phyloP scores from a whole-genome alignment of 2,113 vertebrate species.

The Dasyprocta punctata region DNA sequence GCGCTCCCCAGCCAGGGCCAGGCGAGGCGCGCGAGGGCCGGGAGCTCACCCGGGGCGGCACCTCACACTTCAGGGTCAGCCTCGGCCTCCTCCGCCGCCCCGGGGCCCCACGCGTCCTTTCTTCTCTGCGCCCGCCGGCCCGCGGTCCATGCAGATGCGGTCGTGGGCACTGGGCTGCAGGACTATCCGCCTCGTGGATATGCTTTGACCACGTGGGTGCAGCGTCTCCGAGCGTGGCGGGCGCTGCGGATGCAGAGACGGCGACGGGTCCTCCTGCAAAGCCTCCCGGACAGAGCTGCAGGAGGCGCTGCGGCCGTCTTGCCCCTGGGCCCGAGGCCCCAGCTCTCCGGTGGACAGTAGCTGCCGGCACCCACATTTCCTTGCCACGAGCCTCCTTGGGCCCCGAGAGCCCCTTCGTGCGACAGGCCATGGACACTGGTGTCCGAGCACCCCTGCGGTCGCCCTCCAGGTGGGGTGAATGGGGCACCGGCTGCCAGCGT shows the following conservation, averaged over 20 bases:
- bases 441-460: background rate
- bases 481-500: background rate
- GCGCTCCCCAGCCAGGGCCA: background rate
- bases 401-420: background rate
- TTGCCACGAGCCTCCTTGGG: background rate
- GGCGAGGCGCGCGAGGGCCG: too few species aligned
- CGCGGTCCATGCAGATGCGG: background rate
- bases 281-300: background rate
- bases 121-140: background rate
- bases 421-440: background rate
- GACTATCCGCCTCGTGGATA: background rate
- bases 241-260: conserved; percentile 23
- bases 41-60: too few species aligned
- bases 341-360: background rate
- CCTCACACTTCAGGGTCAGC: background rate
- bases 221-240: background rate
- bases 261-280: background rate
- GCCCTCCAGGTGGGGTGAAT: background rate
- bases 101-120: background rate
- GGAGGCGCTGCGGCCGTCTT: background rate
- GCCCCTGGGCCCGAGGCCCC: background rate
- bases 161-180: background rate
- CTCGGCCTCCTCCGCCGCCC: too few species aligned
- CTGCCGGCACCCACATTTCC: background rate
- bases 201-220: background rate